These are phyloP conservation scores for Apamea crenata DNA, from an alignment of 2,888 invertebrate genomes.

Conservation along the genomic window DNA sequence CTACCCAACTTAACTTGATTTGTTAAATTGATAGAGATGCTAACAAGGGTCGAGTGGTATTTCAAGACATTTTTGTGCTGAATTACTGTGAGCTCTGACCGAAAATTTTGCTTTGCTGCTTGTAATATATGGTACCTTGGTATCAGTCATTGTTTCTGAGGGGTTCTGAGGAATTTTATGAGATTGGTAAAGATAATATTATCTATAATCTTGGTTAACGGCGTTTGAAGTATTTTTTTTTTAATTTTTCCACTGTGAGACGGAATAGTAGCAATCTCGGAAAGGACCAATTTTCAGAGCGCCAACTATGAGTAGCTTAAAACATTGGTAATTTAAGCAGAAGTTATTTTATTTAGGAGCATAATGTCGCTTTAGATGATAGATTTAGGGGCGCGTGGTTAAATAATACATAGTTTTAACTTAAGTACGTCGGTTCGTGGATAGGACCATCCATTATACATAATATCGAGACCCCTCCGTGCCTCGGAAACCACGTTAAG, in stretches of 20 bases:
- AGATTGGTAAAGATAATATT: neutral
- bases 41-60: conserved; percentile 40
- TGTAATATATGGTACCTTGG: neutral
- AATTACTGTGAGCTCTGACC: neutral
- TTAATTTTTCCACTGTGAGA: neutral
- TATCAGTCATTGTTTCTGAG: neutral
- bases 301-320: neutral
- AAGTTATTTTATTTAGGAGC: neutral
- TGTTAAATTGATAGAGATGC: conserved; percentile 65
- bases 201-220: no score
- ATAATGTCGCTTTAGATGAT: neutral
- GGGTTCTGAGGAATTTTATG: neutral
- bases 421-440: no score
- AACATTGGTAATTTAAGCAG: no score
- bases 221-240: neutral
- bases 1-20: conserved; percentile 60
- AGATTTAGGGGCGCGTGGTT: no score
- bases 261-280: neutral
- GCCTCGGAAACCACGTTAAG: no score
- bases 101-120: neutral
- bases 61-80: conserved; percentile 27
- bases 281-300: neutral
- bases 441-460: no score
- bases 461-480: no score
- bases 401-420: no score